Conservation (phyloP, 2,113 vertebrate genomes). For the Chinchilla lanigera region DNA sequence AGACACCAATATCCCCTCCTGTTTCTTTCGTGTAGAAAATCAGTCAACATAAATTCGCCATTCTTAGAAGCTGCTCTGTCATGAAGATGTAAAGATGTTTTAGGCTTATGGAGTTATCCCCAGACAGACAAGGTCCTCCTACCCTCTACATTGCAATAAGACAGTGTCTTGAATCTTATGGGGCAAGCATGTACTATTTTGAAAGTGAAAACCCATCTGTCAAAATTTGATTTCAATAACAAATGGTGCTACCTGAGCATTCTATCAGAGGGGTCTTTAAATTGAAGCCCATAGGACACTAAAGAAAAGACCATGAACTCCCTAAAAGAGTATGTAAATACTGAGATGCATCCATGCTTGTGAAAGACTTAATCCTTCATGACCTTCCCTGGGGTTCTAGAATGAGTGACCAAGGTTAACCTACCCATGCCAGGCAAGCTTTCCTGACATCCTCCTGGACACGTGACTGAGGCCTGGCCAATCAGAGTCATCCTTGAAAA, state of each 20-base stretch:
- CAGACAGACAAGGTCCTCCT: neutral
- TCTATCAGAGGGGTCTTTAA: constrained; percentile 30
- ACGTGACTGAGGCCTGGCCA: neutral
- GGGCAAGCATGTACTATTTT: neutral
- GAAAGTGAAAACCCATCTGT: constrained; percentile 4
- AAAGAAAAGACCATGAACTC: neutral
- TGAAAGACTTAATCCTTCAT: neutral
- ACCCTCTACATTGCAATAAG: neutral
- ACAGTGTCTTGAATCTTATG: neutral
- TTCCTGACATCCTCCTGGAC: neutral
- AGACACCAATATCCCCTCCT: neutral
- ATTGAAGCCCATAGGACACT: neutral
- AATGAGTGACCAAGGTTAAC: neutral
- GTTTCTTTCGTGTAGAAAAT: neutral
- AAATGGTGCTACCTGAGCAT: constrained; percentile 17
- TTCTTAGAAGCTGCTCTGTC: neutral
- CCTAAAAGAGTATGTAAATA: neutral
- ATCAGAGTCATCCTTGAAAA: neutral
- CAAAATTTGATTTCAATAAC: constrained; percentile 28
- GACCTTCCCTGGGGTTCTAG: neutral
- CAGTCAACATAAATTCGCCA: neutral
- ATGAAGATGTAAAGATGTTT: neutral
- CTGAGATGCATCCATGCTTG: neutral
- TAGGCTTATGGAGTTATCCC: constrained; percentile 13
- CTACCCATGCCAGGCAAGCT: neutral